Percentiles rank a stretch among this genome's conserved stretches.
These are phyloP conservation scores for Hypomecis atomaria DNA, from an alignment of 2,888 invertebrate species.

Conservation along the genomic window DNA sequence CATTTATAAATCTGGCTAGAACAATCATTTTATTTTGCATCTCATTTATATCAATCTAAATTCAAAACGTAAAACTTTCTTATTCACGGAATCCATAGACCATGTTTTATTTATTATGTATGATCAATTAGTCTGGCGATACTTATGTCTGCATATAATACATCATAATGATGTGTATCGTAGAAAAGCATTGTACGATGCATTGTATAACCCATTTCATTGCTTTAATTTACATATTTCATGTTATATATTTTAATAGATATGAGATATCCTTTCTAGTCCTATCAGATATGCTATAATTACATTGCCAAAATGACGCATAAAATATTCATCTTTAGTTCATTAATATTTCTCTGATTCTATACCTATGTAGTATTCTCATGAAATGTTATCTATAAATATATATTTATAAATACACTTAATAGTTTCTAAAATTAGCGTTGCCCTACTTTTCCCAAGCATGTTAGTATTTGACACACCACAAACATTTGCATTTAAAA, in stretches of 20 bases:
- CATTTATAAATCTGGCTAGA: slow-evolving; percentile 19
- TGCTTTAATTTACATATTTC: slow-evolving; percentile 1
- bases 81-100: slow-evolving; percentile 25
- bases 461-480: slow-evolving; percentile 18
- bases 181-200: slow-evolving; percentile 13
- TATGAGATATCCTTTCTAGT: no score
- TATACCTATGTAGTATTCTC: neutral
- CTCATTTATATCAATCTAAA: slow-evolving; percentile 33
- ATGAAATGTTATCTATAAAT: neutral
- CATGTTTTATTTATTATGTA: slow-evolving; percentile 33
- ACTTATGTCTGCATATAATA: slow-evolving; percentile 29
- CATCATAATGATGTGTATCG: slow-evolving; percentile 23
- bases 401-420: neutral
- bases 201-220: slow-evolving; percentile 15
- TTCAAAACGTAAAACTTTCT: slow-evolving; percentile 32
- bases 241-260: no score
- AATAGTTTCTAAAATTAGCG: neutral
- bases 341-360: no score
- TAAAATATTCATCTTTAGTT: no score
- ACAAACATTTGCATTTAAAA: slow-evolving; percentile 30
- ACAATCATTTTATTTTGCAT: slow-evolving; percentile 31
- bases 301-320: no score
- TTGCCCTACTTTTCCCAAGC: slow-evolving; percentile 17
- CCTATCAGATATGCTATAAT: no score
- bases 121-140: slow-evolving; percentile 32